Percentiles rank a stretch among this genome's conserved stretches.
These are phyloP conservation scores for Alligator sinensis DNA, from an alignment of 2,113 vertebrate genomes.

Conservation along the genomic window DNA sequence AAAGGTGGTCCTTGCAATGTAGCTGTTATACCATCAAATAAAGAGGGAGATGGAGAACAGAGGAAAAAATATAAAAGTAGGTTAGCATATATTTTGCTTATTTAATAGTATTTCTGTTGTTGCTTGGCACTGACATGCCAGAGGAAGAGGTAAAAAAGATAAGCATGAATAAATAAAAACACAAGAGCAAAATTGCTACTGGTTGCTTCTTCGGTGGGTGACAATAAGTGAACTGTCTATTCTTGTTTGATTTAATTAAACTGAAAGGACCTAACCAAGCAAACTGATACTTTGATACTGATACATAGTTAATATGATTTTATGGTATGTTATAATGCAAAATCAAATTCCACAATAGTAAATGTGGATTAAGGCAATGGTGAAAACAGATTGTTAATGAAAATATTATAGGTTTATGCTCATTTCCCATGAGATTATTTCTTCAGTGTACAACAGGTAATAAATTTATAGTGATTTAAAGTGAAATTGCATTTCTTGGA, in stretches of 20 bases:
- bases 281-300: conserved; percentile 66
- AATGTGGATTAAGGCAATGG: conserved; percentile 68
- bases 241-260: conserved; percentile 39
- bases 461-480: conserved; percentile 78
- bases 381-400: conserved; percentile 78
- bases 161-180: neutral
- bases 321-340: conserved; percentile 58
- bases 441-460: conserved; percentile 72
- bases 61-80: neutral
- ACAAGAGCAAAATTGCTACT: neutral
- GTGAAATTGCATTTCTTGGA: conserved; percentile 75
- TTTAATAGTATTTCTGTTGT: neutral
- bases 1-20: fast-evolving
- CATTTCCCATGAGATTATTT: conserved; percentile 69
- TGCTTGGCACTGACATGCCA: neutral
- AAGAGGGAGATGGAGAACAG: neutral
- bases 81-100: neutral
- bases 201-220: conserved; percentile 24
- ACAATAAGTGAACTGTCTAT: conserved; percentile 15
- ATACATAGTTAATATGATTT: conserved; percentile 65
- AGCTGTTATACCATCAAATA: neutral
- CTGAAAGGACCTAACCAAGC: conserved; percentile 36
- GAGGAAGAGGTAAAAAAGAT: neutral
- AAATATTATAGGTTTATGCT: conserved; percentile 70
- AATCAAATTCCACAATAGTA: conserved; percentile 71